Conservation (phyloP, 2,888 invertebrate species). For the Schrankia costaestrigalis region DNA sequence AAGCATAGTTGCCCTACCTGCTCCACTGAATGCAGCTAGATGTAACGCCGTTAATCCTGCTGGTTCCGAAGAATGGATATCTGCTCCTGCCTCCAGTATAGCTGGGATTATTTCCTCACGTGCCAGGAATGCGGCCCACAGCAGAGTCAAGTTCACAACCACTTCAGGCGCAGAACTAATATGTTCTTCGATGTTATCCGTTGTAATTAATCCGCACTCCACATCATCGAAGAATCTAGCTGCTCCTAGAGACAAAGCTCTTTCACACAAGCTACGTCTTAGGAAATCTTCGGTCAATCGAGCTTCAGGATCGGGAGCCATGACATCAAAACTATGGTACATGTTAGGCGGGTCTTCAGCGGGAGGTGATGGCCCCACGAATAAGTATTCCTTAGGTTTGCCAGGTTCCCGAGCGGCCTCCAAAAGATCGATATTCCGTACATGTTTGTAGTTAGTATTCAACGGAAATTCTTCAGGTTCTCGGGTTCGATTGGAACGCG, state of each 20-base stretch:
- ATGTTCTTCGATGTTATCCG: constrained; percentile 80
- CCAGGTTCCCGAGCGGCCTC: constrained; percentile 81
- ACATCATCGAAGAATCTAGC: constrained; percentile 87
- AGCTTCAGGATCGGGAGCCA: constrained; percentile 84
- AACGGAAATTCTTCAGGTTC: constrained; percentile 81
- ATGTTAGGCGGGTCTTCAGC: constrained; percentile 89
- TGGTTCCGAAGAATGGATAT: constrained; percentile 86
- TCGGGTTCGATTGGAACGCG: constrained; percentile 63
- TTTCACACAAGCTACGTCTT: constrained; percentile 85
- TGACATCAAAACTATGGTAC: constrained; percentile 88
- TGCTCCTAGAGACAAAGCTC: constrained; percentile 84
- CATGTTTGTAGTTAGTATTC: constrained; percentile 64
- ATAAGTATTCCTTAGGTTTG: constrained; percentile 86
- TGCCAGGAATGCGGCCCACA: constrained; percentile 88
- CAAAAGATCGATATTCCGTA: constrained; percentile 73
- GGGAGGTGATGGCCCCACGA: constrained; percentile 89
- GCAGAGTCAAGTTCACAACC: constrained; percentile 85
- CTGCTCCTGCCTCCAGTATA: constrained; percentile 84
- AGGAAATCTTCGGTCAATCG: constrained; percentile 86
- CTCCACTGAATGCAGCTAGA: constrained; percentile 88
- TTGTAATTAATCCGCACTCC: constrained; percentile 84
- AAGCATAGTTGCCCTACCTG: constrained; percentile 84
- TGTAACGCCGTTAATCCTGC: constrained; percentile 88
- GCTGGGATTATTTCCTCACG: constrained; percentile 85
- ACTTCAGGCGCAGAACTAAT: constrained; percentile 82